Evolutionary conservation across 2,888 invertebrate genomes (phyloP), one percentile per base, ranked within the genome.

Genomic region (Penaeus monodon): DNA sequence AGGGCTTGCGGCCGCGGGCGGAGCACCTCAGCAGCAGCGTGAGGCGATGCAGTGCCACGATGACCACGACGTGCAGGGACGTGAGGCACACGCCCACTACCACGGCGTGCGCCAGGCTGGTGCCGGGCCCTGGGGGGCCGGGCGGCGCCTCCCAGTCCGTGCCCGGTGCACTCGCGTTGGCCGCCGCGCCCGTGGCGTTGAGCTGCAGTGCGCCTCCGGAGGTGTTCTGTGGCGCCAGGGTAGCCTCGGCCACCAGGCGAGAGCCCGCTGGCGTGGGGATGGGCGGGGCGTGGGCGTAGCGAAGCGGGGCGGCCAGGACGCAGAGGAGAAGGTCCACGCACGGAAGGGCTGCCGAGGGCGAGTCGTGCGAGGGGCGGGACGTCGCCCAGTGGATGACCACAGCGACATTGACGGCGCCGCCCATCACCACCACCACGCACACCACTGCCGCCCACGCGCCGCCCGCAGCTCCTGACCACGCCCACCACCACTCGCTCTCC

Each of bases 41-140:
- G 17, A 80, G 27, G 44, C 85, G 80, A 64, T 85, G 80, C 20
- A 80, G 22, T 8, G 85, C 85, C 63, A 85, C 80, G 65, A 74
- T 38, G n/a, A 64, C 85, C 63, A 85, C 85, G 24, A 85, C 73
- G 49, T 85, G 85, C 38, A 85, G 49, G 4, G 85, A 85, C 33
- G 74, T 33, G 17, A 80, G 73, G 44, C 85, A 85, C 24, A 81
- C 29, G 27, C 33, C 49, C 49, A 85, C 80, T 3, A 85, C 80
- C 29, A 64, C 57, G 7, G 74, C 74, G 63, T 83, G 83, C 22
- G 64, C 73, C 57, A 78, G 24, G 22, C 65, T 38, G 20, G 17
- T 77, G 24, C 49, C 44, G 17, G 49, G 38, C 33, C 22, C 33
- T 0, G 77, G 57, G 27, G 49, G 38, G 38, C 14, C 33, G 22